Evolutionary conservation across 2,113 vertebrate genomes (phyloP), one percentile per base, ranked within the genome.

Genomic region (Lasiurus cinereus): DNA sequence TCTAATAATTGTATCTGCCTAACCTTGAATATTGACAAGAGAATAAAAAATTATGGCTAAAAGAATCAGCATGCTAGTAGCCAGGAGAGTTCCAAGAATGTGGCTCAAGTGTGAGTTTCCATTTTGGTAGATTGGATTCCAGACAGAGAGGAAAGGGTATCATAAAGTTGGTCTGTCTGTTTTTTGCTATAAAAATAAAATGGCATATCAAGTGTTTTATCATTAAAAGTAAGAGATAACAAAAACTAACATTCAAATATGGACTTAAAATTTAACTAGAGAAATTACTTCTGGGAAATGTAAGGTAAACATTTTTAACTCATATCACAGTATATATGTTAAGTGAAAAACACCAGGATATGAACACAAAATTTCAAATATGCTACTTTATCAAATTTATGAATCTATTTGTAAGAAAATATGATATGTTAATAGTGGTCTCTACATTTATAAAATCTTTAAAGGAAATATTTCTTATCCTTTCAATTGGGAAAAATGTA

Each of bases 271-370:
- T 90, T 94, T 78, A 91, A 70, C 6, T 59, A 43, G 21, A 85
- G 39, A 88, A 96, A 77, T 16, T 91, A 78, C 31, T 82, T 76
- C 46, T 73, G 19, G 3, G 31, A 89, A 85, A 50, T 77, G 14
- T 79, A 82, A 86, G 24, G 48, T 92, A 94, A 93, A 69, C n/a
- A 39, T 21, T 50, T 92, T 80, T 46, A 85, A 85, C 48, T 93
- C 11, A 22, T 77, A 22, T 82, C 33, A 74, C 59, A 62, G 9
- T 24, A 62, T 62, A 62, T 62, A 62, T 62, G 24, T 62, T 46
- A 83, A 87, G n/a, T 83, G 14, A 85, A 82, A 90, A 93, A 56
- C 31, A 73, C 62, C 19, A 88, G n/a, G 48, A 31, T 90, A 62
- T 73, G 77, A n/a, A 21, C 5, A 86, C 14, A 70, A 6, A 46